Evolutionary conservation across 2,113 vertebrate species (phyloP).

Genomic region (Motacilla tschutschensis): DNA sequence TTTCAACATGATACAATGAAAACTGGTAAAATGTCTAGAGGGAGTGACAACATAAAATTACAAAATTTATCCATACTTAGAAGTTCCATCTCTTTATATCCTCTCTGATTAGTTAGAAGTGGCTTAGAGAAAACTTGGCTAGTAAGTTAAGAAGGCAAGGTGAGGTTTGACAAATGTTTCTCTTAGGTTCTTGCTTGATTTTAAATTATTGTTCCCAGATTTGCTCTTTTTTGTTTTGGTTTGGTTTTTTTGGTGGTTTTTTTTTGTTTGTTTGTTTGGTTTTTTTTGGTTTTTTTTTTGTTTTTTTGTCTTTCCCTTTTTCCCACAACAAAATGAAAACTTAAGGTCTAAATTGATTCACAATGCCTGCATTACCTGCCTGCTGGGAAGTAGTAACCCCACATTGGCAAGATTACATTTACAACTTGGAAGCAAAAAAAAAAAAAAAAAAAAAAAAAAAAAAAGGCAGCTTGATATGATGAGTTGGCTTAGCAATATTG

Average conservation of each 20-base stretch:
- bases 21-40: neutral
- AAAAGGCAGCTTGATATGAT: neutral
- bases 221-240: neutral
- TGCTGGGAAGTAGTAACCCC: neutral
- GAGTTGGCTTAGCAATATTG: neutral
- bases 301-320: neutral
- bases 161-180: neutral
- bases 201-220: neutral
- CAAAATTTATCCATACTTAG: constrained; percentile 78
- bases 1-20: neutral
- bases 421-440: neutral
- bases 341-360: neutral
- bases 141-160: neutral
- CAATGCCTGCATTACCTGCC: neutral
- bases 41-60: neutral
- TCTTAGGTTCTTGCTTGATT: neutral
- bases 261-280: neutral
- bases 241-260: neutral
- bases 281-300: neutral
- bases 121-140: neutral
- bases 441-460: neutral
- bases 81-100: constrained; percentile 72
- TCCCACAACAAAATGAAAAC: neutral
- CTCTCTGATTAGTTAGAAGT: constrained; percentile 58
- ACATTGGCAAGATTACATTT: neutral